These are phyloP conservation scores for Himalopsyche anomala DNA, from an alignment of 2,888 invertebrate species.

Conservation along the genomic window DNA sequence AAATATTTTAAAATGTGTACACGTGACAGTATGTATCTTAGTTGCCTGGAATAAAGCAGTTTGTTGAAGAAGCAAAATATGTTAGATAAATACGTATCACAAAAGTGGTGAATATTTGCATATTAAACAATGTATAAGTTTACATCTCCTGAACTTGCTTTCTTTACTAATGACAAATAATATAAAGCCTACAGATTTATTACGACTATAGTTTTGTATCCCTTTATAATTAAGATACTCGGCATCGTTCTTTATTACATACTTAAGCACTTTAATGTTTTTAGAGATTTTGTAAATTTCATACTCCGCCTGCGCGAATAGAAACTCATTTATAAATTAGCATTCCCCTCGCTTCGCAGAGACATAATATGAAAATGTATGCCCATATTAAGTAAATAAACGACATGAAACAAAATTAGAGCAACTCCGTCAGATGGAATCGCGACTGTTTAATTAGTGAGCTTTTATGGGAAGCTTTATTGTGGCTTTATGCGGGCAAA, in stretches of 20 bases:
- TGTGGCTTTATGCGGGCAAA: slow-evolving; percentile 43
- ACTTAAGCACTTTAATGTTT: slow-evolving; percentile 27
- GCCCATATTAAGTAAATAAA: slow-evolving; percentile 43
- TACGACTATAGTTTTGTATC: too few relatives aligned
- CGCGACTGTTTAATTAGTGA: slow-evolving; percentile 39
- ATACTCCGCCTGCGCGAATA: slow-evolving; percentile 35
- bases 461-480: slow-evolving; percentile 41
- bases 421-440: slow-evolving; percentile 31
- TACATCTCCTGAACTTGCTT: too few relatives aligned
- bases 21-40: too few relatives aligned
- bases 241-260: slow-evolving; percentile 4
- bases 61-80: too few relatives aligned
- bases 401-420: slow-evolving; percentile 42
- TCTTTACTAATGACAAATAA: too few relatives aligned
- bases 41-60: too few relatives aligned
- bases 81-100: too few relatives aligned
- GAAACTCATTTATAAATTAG: slow-evolving; percentile 40
- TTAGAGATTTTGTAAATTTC: slow-evolving; percentile 40
- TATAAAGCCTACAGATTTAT: too few relatives aligned
- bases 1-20: too few relatives aligned
- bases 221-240: too few relatives aligned
- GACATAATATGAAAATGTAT: slow-evolving; percentile 42
- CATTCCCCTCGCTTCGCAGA: slow-evolving; percentile 24
- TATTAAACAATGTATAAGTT: too few relatives aligned
- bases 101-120: too few relatives aligned